Evolutionary conservation across 2,888 invertebrate genomes (phyloP).

Genomic region (Coelinius sp.): DNA sequence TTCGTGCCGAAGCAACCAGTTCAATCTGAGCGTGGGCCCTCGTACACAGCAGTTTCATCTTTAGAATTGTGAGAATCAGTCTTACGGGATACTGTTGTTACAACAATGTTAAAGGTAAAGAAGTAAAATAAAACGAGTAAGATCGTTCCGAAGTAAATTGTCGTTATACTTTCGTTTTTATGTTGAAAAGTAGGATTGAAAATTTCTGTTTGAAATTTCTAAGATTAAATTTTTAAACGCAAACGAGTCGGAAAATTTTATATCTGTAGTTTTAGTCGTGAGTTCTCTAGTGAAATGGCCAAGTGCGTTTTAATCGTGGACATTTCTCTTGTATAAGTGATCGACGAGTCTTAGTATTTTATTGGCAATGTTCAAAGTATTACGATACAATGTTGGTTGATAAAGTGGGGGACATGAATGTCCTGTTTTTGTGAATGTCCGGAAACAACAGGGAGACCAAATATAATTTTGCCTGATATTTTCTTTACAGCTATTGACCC

Average conservation of each 20-base stretch:
- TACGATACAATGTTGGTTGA: neutral
- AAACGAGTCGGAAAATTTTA: neutral
- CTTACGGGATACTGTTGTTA: neutral
- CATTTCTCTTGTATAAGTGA: neutral
- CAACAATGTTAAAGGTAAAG: conserved; percentile 6
- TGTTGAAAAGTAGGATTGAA: neutral
- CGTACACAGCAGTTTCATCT: neutral
- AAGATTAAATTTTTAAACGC: neutral
- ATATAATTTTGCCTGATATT: neutral
- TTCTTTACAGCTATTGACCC: conserved; percentile 6
- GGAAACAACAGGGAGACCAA: neutral
- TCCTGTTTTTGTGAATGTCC: neutral
- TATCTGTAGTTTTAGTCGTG: neutral
- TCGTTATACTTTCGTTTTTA: neutral
- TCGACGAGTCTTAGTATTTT: neutral
- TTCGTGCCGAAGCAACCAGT: neutral
- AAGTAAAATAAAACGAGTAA: neutral
- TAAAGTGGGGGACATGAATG: neutral
- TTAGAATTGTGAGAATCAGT: neutral
- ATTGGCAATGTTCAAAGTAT: neutral
- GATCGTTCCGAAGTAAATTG: neutral
- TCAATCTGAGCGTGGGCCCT: neutral
- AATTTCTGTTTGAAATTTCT: neutral
- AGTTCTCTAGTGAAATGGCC: neutral
- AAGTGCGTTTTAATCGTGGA: neutral